Base-by-base conservation (phyloP, 2,797 vertebrate genomes). In the Echiichthys vipera region DNA sequence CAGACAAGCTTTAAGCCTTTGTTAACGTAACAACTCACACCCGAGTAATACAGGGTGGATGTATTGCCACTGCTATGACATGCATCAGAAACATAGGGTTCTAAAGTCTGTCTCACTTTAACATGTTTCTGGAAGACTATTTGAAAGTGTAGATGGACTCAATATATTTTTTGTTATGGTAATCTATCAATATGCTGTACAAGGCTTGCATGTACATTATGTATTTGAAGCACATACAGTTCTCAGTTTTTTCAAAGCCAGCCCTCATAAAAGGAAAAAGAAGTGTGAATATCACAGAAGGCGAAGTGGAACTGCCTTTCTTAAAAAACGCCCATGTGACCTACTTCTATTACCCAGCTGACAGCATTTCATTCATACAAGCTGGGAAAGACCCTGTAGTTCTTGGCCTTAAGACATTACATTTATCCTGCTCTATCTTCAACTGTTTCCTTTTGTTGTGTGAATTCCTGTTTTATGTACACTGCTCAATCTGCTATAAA, bases 301-400 rank as follows among this genome's bases (percentile, higher is more conserved):
- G 73, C 27, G 1, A 83, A 77, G 50, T 81, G 66, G 66, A 84
- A 77, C 74, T 74, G 78, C 25, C 37, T 82, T 69, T 75, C 74
- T 78, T 84, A 77, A 90, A 84, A 83, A 84, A 88, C 63, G 32
- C 71, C 81, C 68, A 71, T 75, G 65, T 86, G 86, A 91, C 88
- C 87, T 83, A 75, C 77, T 85, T 91, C 77, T 66, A 71, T 74
- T 71, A 68, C 78, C 39, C 61, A 78, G 69, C 77, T 85, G 84
- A 89, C 89, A 87, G 81, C 81, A 65, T 67, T 81, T 91, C 84
- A 79, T 90, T 90, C 80, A 80, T 67, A 40, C 74, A 65, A 67
- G 77, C 80, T 64, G 88, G 87, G 81, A 87, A 87, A 85, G 82
- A 72, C 78, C 64, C 75, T 69, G 65, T 58, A 72, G 80, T 77